Base-by-base conservation (phyloP, 2,113 vertebrate genomes). In the Acrocephalus kingi region DNA sequence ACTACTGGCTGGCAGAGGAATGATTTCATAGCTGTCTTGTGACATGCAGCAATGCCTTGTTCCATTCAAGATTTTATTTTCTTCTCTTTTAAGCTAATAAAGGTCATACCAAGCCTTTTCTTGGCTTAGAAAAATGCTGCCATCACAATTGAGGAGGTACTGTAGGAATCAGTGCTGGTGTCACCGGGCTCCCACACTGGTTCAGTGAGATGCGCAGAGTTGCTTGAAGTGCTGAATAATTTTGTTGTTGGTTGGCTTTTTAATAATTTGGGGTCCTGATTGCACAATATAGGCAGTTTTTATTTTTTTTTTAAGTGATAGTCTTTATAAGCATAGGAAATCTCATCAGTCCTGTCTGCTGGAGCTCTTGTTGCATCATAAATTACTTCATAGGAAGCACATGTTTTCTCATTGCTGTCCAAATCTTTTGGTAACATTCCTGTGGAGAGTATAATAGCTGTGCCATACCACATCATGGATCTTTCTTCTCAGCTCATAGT, bases 101-200 rank as follows among this genome's bases (percentile, higher is more conserved):
- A 73, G 67, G 52, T 85, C 82, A 73, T 56, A 69, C 27, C 6
- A 46, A 78, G 35, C 46, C 25, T 63, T 78, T 59, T 75, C 35
- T 85, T 93, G 45, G 11, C 15, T 39, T 39, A 39, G 37, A 71
- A 90, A 13, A 83, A 75, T 31, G 24, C 30, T 88, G 33, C 35
- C 16, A 49, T 73, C 45, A n/a, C 31, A 85, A 20, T 1, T 61
- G 41, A 16, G 35, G 43, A 84, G 22, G 20, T 74, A 31, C 20
- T 21, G 10, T 19, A 56, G 49, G 23, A 43, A 27, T 55, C 22
- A 28, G 43, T 75, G 67, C 35, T 88, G 55, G 10, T 78, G 35
- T 62, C 74, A 51, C 37, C 20, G 14, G n/a, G 16, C n/a, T 89
- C 14, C 55, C 2, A 3, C 13, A 17, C 7, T 1, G 0, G 4